phyloP scores from a whole-genome alignment of 2,888 invertebrate species.

The Hedychridium roseum region DNA sequence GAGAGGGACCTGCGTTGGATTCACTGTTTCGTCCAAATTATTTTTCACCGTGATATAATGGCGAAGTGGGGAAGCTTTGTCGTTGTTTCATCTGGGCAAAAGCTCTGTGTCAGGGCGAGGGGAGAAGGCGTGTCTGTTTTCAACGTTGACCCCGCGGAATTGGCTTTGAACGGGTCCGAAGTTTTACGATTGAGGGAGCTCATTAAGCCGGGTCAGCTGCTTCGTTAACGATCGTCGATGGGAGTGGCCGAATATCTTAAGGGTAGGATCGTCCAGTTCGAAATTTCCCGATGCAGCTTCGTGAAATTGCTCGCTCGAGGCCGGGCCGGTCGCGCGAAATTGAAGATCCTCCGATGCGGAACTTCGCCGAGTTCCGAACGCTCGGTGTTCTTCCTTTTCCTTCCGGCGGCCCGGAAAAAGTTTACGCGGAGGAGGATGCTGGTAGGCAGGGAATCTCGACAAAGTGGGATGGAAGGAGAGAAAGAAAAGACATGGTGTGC shows the following conservation, averaged over 20 bases:
- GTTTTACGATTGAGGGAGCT: conserved; percentile 56
- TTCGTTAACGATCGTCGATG: conserved; percentile 39
- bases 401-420: conserved; percentile 13
- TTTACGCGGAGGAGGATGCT: conserved; percentile 36
- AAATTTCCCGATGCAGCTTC: no score
- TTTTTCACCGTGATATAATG: no score
- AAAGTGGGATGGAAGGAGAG: neutral
- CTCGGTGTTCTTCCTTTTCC: conserved; percentile 5
- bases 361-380: conserved; percentile 28
- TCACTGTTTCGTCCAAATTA: no score
- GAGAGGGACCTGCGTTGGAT: no score
- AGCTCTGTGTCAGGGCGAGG: conserved; percentile 29
- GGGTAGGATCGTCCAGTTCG: conserved; percentile 22
- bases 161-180: no score
- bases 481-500: no score
- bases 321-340: conserved; percentile 9
- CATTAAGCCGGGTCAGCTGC: conserved; percentile 39
- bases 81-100: no score
- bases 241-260: conserved; percentile 26
- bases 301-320: no score
- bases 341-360: conserved; percentile 4
- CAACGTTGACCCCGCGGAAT: no score
- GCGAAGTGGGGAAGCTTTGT: no score
- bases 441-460: conserved; percentile 30
- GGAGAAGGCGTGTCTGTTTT: conserved; percentile 25